phyloP scores from a whole-genome alignment of 2,113 vertebrate genomes.

The Prolemur simus region DNA sequence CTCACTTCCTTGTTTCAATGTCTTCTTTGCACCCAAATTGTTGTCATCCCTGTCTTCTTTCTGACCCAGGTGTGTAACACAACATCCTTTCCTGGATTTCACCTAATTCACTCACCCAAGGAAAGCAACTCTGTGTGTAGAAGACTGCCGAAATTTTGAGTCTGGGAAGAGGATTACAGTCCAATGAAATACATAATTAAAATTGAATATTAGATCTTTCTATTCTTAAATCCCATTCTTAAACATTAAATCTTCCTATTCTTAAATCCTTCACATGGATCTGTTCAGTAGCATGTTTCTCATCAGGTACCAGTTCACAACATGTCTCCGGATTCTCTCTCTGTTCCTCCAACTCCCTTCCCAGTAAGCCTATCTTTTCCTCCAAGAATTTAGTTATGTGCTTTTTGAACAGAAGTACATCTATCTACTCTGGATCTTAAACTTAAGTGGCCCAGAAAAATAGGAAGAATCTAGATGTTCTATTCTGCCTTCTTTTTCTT shows the following conservation, averaged over 20 bases:
- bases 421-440: neutral
- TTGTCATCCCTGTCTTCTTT: neutral
- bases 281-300: neutral
- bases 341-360: neutral
- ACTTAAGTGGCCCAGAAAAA: neutral
- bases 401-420: neutral
- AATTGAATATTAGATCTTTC: neutral
- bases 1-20: neutral
- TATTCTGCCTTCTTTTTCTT: neutral
- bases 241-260: neutral
- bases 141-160: neutral
- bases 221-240: neutral
- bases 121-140: neutral
- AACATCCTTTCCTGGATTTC: neutral
- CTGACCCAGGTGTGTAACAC: neutral
- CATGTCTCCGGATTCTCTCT: neutral
- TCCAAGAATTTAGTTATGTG: neutral
- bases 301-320: neutral
- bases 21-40: neutral
- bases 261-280: neutral
- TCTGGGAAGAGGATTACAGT: neutral
- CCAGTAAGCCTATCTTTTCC: neutral
- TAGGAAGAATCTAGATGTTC: neutral
- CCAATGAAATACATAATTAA: neutral
- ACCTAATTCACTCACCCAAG: neutral